A percentile compares a stretch with the other conserved stretches of the same genome.
Conservation (phyloP, 2,797 vertebrate genomes). For the Enteromius fasciolatus region DNA sequence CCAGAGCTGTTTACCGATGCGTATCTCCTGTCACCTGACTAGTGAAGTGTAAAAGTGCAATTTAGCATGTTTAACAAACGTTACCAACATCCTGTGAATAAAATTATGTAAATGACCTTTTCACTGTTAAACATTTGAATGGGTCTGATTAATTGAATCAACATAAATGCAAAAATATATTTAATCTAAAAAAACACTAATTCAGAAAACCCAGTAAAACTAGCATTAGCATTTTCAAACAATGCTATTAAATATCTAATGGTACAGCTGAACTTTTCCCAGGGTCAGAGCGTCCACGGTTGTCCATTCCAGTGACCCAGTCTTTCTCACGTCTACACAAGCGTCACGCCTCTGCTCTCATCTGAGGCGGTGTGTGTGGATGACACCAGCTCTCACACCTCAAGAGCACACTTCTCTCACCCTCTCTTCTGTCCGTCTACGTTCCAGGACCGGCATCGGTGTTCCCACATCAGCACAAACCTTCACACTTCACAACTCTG, state of each 20-base stretch:
- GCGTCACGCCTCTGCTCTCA: slow-evolving; percentile 31
- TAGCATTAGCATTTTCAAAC: not conserved
- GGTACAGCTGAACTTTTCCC: not conserved
- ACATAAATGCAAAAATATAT: not conserved
- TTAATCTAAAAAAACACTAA: not conserved
- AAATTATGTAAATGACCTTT: not conserved
- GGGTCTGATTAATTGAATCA: not conserved
- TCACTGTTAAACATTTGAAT: not conserved
- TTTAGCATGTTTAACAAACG: not conserved
- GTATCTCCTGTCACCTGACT: slow-evolving; percentile 24
- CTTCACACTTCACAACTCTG: slow-evolving; percentile 16
- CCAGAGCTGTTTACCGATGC: slow-evolving; percentile 4
- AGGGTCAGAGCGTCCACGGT: not conserved
- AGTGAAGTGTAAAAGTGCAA: slow-evolving; percentile 12
- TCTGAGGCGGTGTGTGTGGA: slow-evolving; percentile 37
- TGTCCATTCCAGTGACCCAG: slow-evolving; percentile 5
- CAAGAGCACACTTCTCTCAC: slow-evolving; percentile 42
- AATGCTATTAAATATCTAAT: not conserved
- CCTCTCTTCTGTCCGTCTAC: not conserved
- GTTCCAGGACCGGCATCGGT: not conserved
- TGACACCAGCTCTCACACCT: slow-evolving; percentile 50
- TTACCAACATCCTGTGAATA: slow-evolving; percentile 2
- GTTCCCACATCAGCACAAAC: slow-evolving; percentile 31
- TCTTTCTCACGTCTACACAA: slow-evolving; percentile 14
- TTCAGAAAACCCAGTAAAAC: not conserved